Evolutionary conservation across 2,113 vertebrate genomes (phyloP).

Genomic region (Mormyrus lacerda): DNA sequence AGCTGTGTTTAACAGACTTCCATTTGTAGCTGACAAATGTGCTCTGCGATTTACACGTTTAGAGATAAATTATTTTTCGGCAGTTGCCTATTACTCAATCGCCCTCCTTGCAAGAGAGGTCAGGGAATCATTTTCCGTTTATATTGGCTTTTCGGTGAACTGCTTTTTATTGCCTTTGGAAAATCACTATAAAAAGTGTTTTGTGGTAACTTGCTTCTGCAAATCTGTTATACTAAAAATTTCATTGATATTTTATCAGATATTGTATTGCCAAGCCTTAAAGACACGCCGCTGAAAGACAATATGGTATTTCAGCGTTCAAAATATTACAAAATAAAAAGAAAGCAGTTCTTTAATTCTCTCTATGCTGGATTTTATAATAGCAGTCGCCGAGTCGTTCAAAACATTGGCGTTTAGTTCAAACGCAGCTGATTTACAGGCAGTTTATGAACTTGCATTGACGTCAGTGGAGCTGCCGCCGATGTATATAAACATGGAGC

Average conservation of each 20-base stretch:
- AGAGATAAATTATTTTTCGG: not conserved
- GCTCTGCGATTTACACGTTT: slow-evolving; percentile 1
- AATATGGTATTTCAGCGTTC: not conserved
- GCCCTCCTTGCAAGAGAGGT: not conserved
- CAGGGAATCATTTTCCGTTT: slow-evolving; percentile 1
- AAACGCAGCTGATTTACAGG: slow-evolving; percentile 51
- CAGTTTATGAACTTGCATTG: slow-evolving; percentile 56
- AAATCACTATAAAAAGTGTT: slow-evolving; percentile 10
- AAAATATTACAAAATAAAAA: not conserved
- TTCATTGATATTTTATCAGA: not conserved
- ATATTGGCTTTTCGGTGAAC: slow-evolving; percentile 1
- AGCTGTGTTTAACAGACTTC: not conserved
- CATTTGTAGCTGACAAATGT: slow-evolving; percentile 6
- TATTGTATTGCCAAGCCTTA: not conserved
- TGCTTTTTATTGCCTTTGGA: not conserved
- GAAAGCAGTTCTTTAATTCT: not conserved
- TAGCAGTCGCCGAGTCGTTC: slow-evolving; percentile 24
- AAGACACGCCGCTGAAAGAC: not conserved
- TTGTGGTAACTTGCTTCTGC: not conserved
- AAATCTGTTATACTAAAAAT: not conserved
- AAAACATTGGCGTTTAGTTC: slow-evolving; percentile 24
- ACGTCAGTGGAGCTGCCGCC: slow-evolving; percentile 68
- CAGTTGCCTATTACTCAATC: not conserved
- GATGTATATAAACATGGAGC: slow-evolving; percentile 64
- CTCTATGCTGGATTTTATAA: slow-evolving; percentile 1